Conservation (phyloP, 2,888 invertebrate genomes). For the Ectropis crepuscularia region DNA sequence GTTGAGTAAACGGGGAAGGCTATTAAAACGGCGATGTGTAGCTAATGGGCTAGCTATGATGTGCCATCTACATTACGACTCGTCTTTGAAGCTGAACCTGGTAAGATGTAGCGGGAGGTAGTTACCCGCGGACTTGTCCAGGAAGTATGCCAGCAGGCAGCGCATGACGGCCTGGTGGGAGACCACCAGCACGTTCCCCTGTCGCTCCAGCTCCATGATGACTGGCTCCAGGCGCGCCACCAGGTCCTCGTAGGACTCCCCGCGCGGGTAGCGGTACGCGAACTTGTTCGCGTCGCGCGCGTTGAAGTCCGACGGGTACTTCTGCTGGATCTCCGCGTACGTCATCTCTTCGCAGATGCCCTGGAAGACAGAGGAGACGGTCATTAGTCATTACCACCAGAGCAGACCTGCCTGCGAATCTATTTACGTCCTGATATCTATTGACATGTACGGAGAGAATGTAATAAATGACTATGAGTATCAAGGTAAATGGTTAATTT, state of each 20-base stretch:
- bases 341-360: constrained; percentile 99
- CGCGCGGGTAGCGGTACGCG: constrained; percentile 93
- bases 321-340: constrained; percentile 97
- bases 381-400: too few relatives aligned
- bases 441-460: too few relatives aligned
- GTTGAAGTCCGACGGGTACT: constrained; percentile 98
- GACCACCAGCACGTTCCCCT: constrained; percentile 97
- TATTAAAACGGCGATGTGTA: too few relatives aligned
- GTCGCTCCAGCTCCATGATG: constrained; percentile 99
- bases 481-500: too few relatives aligned
- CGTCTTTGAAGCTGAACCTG: not conserved
- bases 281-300: constrained; percentile 99
- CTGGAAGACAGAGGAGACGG: constrained; percentile 70
- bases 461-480: too few relatives aligned
- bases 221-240: constrained; percentile 99
- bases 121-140: constrained; percentile 96
- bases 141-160: constrained; percentile 98
- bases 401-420: too few relatives aligned
- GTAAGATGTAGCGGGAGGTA: not conserved
- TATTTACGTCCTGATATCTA: too few relatives aligned
- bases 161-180: constrained; percentile 98
- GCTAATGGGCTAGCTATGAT: not conserved
- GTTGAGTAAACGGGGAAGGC: too few relatives aligned
- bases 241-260: constrained; percentile 99
- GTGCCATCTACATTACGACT: not conserved